Conservation (phyloP, 2,113 vertebrate genomes). For the Seriola aureovittata region DNA sequence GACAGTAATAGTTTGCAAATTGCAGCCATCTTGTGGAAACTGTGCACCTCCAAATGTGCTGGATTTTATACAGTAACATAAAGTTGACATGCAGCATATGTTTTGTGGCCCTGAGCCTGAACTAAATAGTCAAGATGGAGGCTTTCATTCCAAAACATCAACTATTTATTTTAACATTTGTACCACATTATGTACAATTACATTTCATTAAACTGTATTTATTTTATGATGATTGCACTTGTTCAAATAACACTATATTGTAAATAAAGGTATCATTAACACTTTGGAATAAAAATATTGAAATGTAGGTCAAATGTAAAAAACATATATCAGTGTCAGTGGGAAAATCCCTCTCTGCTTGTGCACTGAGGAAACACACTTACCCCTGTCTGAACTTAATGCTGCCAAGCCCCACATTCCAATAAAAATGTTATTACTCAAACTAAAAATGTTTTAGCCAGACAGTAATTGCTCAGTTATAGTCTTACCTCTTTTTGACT, state of each 20-base stretch:
- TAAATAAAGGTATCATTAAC: background rate
- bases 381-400: too few relatives aligned
- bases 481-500: conserved; percentile 85
- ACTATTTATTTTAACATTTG: background rate
- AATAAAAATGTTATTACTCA: conserved; percentile 23
- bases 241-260: background rate
- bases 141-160: background rate
- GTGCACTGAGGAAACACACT: background rate
- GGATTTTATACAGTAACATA: background rate
- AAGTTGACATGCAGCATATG: background rate
- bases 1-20: conserved; percentile 21
- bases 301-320: background rate
- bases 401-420: background rate
- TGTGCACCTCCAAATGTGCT: background rate
- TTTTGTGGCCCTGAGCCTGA: background rate
- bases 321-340: background rate
- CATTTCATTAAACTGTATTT: background rate
- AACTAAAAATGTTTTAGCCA: background rate
- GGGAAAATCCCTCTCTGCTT: background rate
- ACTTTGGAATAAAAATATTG: background rate
- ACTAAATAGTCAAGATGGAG: background rate
- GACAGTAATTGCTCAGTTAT: conserved; percentile 37
- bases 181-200: background rate
- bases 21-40: background rate
- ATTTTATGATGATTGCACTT: background rate